Base-by-base conservation (phyloP, 2,113 vertebrate genomes). In the Excalfactoria chinensis region DNA sequence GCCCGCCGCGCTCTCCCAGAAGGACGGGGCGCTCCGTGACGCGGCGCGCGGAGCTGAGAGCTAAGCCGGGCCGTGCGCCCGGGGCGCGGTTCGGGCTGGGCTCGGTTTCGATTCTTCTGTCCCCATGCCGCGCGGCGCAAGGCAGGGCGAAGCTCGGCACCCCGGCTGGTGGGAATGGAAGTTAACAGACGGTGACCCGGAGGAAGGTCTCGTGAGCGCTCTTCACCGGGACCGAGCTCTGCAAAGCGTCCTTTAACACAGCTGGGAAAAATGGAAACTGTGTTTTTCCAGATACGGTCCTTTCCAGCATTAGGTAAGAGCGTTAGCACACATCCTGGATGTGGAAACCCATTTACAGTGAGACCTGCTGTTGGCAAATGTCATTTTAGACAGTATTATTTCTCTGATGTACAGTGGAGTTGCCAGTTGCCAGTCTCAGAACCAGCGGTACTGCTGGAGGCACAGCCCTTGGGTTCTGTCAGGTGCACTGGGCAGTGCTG, bases 161-260 rank as follows among this genome's bases (percentile, higher is more conserved):
- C 13, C 12, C 16, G 3, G 14, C 17, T 48, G 46, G 8, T 6
- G 1, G 19, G 6, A n/a, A 35, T 2, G 17, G 19, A 11, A 9
- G 30, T 6, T 10, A 3, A 3, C 6, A 28, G 16, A 3, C 8
- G 5, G 3, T 2, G 17, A 23, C 9, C 30, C 40, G 34, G 46
- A 55, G 43, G 48, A 40, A 46, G 4, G 8, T 4, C 8, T 76
- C 32, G 1, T 9, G 2, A 34, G 46, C 26, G 28, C 3, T 18
- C 16, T 30, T 60, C 17, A 40, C 26, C 0, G 0, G 15, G 26
- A 51, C 0, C 2, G 9, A 30, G 49, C 71, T 40, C 21, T 11
- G 51, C 7, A 22, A 34, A 34, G 25, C 3, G 7, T 21, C 56
- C 11, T 2, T 3, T 34, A 0, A 10, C 40, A 17, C 13, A 34